phyloP scores from a whole-genome alignment of 2,888 invertebrate species.

The Parnassius orleans region DNA sequence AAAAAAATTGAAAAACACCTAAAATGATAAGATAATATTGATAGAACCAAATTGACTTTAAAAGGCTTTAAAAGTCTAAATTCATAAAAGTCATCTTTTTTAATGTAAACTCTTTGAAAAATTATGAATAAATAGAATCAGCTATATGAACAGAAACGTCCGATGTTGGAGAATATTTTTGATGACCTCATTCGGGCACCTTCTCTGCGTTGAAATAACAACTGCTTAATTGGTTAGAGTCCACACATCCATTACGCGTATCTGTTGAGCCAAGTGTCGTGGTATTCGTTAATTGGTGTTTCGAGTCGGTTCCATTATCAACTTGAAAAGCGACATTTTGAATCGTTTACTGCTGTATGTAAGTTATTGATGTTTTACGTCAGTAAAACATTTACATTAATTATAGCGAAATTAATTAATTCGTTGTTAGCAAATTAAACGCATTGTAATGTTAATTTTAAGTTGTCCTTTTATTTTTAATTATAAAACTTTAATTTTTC shows the following conservation, averaged over 20 bases:
- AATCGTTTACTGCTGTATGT: conserved; percentile 11
- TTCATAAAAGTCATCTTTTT: too few relatives aligned
- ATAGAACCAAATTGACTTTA: too few relatives aligned
- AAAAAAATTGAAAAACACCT: too few relatives aligned
- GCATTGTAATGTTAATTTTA: too few relatives aligned
- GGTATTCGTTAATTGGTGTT: conserved; percentile 66
- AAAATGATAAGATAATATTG: too few relatives aligned
- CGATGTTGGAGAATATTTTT: conserved; percentile 6
- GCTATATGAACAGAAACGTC: too few relatives aligned
- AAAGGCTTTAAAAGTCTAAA: too few relatives aligned
- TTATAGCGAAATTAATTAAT: not conserved
- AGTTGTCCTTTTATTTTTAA: too few relatives aligned
- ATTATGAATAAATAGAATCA: too few relatives aligned
- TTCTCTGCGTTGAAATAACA: conserved; percentile 41
- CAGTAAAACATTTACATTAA: not conserved
- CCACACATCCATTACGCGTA: conserved; percentile 57
- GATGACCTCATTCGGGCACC: conserved; percentile 44
- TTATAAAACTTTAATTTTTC: too few relatives aligned
- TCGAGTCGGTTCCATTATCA: conserved; percentile 55
- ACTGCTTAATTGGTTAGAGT: conserved; percentile 64
- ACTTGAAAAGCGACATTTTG: conserved; percentile 35
- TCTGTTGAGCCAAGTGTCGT: conserved; percentile 58
- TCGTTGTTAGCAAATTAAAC: too few relatives aligned
- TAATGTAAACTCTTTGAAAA: too few relatives aligned
- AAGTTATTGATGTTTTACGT: conserved; percentile 6